A percentile compares a stretch with the other conserved stretches of the same genome.
phyloP scores from a whole-genome alignment of 2,113 vertebrate species.

The Lampris incognitus region DNA sequence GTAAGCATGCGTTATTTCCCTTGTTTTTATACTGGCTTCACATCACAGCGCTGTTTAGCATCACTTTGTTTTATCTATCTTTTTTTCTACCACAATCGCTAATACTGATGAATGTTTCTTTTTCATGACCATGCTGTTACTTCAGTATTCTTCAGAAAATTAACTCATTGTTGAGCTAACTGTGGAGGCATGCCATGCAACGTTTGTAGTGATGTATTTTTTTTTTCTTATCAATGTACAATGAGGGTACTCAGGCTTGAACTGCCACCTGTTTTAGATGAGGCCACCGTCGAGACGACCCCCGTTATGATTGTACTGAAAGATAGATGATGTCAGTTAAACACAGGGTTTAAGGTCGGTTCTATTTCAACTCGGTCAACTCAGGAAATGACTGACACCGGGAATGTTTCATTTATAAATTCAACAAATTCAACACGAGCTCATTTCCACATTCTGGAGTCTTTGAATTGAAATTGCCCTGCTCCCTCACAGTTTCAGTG shows the following conservation, averaged over 20 bases:
- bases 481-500: neutral
- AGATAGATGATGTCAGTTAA: slow-evolving; percentile 62
- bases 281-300: slow-evolving; percentile 39
- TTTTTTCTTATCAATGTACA: slow-evolving; percentile 8
- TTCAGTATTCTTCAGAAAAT: slow-evolving; percentile 32
- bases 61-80: slow-evolving; percentile 11
- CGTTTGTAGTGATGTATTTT: slow-evolving; percentile 39
- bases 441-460: neutral
- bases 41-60: slow-evolving; percentile 35
- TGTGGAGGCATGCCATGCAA: slow-evolving; percentile 47
- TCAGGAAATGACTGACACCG: slow-evolving; percentile 58
- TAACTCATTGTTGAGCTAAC: slow-evolving; percentile 55
- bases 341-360: slow-evolving; percentile 35
- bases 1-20: slow-evolving; percentile 28
- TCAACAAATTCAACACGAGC: slow-evolving; percentile 32
- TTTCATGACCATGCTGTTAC: slow-evolving; percentile 58
- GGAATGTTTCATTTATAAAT: slow-evolving; percentile 46
- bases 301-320: slow-evolving; percentile 62
- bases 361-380: slow-evolving; percentile 34
- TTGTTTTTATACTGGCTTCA: slow-evolving; percentile 8
- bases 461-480: neutral
- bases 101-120: slow-evolving; percentile 52
- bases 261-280: slow-evolving; percentile 25
- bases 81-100: slow-evolving; percentile 35
- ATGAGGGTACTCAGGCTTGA: slow-evolving; percentile 47